A percentile compares a stretch with the other conserved stretches of the same genome.
Evolutionary conservation across 2,797 vertebrate genomes (phyloP).

Genomic region (Enteromius paludinosus): DNA sequence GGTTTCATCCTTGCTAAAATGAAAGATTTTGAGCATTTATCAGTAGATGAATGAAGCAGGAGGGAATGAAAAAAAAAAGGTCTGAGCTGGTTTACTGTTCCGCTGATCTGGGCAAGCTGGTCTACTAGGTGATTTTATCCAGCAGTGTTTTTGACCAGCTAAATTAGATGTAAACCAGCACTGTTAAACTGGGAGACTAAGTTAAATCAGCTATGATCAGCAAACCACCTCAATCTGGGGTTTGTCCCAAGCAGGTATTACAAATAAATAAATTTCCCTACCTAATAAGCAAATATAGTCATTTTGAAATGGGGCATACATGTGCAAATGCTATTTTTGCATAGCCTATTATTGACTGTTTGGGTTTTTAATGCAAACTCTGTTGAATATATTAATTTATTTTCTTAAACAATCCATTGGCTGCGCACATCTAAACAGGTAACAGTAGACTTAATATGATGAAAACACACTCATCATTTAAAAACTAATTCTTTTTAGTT

Average conservation of each 20-base stretch:
- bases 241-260: neutral
- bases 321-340: neutral
- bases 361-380: neutral
- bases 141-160: no score
- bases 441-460: neutral
- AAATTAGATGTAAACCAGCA: neutral
- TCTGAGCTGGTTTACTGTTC: neutral
- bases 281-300: neutral
- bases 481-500: neutral
- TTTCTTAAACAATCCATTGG: neutral
- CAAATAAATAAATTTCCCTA: neutral
- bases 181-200: neutral
- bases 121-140: neutral
- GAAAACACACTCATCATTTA: neutral
- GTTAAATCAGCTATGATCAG: neutral
- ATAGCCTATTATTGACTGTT: neutral
- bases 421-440: neutral
- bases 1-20: conserved; percentile 16
- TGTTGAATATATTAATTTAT: neutral
- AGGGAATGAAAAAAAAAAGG: neutral
- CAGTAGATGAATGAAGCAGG: neutral
- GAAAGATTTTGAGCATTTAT: neutral
- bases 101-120: neutral
- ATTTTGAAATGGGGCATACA: neutral
- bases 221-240: neutral